A percentile compares a stretch with the other conserved stretches of the same genome.
These are phyloP conservation scores for Myanophis thanlyinensis DNA, from an alignment of 2,113 vertebrate genomes.

Conservation along the genomic window DNA sequence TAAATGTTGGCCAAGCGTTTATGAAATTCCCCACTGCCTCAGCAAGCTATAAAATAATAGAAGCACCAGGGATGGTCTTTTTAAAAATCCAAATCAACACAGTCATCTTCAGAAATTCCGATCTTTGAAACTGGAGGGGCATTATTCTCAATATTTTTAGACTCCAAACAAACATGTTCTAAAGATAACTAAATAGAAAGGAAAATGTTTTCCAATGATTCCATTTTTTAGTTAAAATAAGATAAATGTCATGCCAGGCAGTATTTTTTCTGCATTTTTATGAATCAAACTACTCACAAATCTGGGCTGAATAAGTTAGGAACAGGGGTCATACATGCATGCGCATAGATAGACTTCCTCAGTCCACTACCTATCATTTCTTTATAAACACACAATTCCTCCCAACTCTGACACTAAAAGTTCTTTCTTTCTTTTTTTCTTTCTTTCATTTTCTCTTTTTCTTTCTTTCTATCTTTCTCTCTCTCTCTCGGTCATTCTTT, in stretches of 20 bases:
- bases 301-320: not conserved
- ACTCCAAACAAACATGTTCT: not conserved
- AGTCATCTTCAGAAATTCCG: not conserved
- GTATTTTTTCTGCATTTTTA: no score
- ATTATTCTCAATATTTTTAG: not conserved
- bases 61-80: not conserved
- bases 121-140: not conserved
- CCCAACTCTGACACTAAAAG: not conserved
- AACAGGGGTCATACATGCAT: not conserved
- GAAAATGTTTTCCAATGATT: not conserved
- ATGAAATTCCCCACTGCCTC: not conserved
- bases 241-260: not conserved
- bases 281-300: not conserved
- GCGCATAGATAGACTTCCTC: not conserved
- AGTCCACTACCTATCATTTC: not conserved
- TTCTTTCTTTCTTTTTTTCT: no score
- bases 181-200: not conserved
- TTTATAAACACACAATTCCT: not conserved
- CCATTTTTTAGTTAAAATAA: not conserved
- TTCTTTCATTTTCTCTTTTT: no score
- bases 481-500: no score
- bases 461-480: no score
- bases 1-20: not conserved
- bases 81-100: not conserved
- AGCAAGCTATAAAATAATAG: not conserved